Percentiles rank a stretch among this genome's conserved stretches.
These are phyloP conservation scores for Cebus imitator DNA, from an alignment of 2,113 vertebrate genomes.

Conservation along the genomic window DNA sequence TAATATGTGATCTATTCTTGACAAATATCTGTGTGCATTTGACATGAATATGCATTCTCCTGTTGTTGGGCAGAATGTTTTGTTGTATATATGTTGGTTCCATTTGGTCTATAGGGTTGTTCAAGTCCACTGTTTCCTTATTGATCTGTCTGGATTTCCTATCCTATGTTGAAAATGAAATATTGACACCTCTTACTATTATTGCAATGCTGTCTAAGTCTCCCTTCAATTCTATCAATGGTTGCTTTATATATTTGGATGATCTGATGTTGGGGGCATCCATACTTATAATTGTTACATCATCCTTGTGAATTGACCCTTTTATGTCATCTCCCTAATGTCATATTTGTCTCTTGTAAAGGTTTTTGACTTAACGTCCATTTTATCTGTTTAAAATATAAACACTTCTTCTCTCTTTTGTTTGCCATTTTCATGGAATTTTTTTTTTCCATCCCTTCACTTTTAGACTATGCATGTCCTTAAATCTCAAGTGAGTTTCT, in stretches of 20 bases:
- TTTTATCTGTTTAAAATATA: neutral
- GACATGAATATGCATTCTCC: neutral
- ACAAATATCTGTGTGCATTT: neutral
- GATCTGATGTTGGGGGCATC: neutral
- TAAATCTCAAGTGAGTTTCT: neutral
- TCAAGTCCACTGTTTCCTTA: neutral
- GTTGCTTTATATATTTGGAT: neutral
- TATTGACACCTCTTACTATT: neutral
- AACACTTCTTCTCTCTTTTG: neutral
- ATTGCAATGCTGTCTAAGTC: neutral
- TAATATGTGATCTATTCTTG: neutral
- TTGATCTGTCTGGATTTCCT: neutral
- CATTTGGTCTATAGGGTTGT: neutral
- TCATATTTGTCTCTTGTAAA: neutral
- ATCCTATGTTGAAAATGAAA: neutral
- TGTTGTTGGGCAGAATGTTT: neutral
- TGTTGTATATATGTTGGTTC: neutral
- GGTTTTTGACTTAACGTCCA: neutral
- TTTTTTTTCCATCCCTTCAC: neutral
- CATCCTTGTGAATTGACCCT: neutral
- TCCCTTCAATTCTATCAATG: neutral
- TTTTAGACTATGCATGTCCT: neutral
- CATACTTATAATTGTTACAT: neutral
- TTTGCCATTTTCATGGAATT: neutral
- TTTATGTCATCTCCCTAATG: neutral